Evolutionary conservation across 35 echinoderm and acorn worm genomes (phyloP).

Genomic region (Chiridota heheva): DNA sequence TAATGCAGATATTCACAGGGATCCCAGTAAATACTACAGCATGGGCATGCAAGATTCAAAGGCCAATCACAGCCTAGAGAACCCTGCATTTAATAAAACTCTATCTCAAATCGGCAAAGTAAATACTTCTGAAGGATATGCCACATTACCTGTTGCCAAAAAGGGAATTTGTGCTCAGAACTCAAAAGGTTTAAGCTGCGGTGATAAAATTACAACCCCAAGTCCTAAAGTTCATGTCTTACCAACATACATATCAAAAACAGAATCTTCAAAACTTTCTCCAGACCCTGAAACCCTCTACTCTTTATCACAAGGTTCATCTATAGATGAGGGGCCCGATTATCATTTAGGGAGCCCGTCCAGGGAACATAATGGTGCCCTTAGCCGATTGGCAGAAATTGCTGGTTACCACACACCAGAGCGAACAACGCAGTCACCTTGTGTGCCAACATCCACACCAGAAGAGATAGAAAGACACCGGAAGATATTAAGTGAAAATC

Average conservation of each 20-base stretch:
- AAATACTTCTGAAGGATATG: conserved; percentile 32
- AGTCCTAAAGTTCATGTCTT: conserved; percentile 38
- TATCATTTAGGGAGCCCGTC: conserved; percentile 10
- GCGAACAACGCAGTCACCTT: conserved; percentile 12
- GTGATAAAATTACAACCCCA: conserved; percentile 32
- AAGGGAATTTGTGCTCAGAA: background rate
- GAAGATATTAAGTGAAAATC: conserved; percentile 64
- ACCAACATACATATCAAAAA: conserved; percentile 18
- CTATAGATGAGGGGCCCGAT: background rate
- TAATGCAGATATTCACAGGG: no score
- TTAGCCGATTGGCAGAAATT: background rate
- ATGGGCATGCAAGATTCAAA: no score
- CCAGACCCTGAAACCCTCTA: background rate
- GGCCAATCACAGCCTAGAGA: background rate
- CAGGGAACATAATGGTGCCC: background rate
- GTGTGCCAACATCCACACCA: conserved; percentile 21
- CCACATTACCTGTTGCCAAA: background rate
- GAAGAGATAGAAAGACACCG: conserved; percentile 63
- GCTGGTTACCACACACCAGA: conserved; percentile 38
- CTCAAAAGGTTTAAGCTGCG: background rate
- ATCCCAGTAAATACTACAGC: no score
- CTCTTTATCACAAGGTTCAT: background rate
- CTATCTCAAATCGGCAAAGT: conserved; percentile 33
- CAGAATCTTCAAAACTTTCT: no score
- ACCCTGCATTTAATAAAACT: conserved; percentile 30